Evolutionary conservation across 35 echinoderm and acorn worm species (phyloP), one percentile per base, ranked within the genome.

Genomic region (Acanthaster planci): DNA sequence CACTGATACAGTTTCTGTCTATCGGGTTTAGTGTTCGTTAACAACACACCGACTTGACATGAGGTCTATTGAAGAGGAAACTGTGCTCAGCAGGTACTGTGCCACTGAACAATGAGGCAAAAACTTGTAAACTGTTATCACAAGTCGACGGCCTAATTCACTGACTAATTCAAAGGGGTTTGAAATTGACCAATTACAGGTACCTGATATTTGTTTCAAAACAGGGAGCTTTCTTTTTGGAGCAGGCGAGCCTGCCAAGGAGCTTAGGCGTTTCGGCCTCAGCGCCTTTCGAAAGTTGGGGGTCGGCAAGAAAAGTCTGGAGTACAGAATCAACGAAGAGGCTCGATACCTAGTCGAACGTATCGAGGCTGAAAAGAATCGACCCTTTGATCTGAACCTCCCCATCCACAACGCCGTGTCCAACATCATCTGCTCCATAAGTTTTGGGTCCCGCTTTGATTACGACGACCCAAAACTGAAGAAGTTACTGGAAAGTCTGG

Each of bases 271-370:
- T 18, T 94, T 90, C 55, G 78, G 76, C 21, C 26, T 90, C 55
- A 21, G 30, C 37, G 92, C 87, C 27, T 55, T 90, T 14, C 52
- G 83, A 38, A 86, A 82, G 35, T 94, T 94, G 55, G 92, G 87
- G 22, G 83, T 94, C 22, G 92, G 92, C 0, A 90, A 94, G 79
- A 89, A 83, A 35, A 93, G 86, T 42, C 59, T 94, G 2, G 92
- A 90, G 82, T 27, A 59, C 42, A 64, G 37, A 26, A 94, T 94
- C 5, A 94, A 90, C 34, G 92, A 93, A 27, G 83, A 94, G 86
- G 86, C 91, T 21, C 67, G 75, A 14, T 17, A 76, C 21, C 79
- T 90, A n/a, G 55, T 51, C 16, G 26, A 76, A 1, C 7, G 37
- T 27, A 37, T 84, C 50, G 72, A 80, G 34, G 15, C 60, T 17